A percentile compares a stretch with the other conserved stretches of the same genome.
Conservation (phyloP, 2,113 vertebrate species). For the Cairina moschata region DNA sequence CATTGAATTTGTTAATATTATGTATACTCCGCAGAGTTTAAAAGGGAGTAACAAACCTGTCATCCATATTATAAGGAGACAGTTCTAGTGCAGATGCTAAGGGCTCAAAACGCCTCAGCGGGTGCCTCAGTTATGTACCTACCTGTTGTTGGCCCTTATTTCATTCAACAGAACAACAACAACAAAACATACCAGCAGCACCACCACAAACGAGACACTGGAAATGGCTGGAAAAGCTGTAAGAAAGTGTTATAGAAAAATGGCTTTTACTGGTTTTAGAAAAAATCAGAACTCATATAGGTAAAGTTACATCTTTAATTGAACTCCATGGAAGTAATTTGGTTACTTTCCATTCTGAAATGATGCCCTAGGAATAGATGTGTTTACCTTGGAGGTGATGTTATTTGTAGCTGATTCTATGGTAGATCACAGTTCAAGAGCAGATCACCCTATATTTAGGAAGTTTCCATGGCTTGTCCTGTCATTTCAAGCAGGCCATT, state of each 20-base stretch:
- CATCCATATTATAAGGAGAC: too few species aligned
- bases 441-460: background rate
- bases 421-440: background rate
- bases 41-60: background rate
- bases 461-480: background rate
- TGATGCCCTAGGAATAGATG: background rate
- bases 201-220: background rate
- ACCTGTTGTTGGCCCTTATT: background rate
- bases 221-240: background rate
- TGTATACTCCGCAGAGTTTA: background rate
- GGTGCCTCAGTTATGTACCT: too few species aligned
- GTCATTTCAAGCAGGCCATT: background rate
- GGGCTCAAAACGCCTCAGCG: background rate
- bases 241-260: background rate
- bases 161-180: background rate
- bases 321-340: background rate
- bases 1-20: background rate
- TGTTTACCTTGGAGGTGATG: background rate
- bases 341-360: background rate
- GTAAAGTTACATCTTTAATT: background rate
- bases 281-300: background rate
- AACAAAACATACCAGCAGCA: background rate
- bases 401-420: background rate
- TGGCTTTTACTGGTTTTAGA: background rate
- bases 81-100: background rate